Base-by-base conservation (phyloP, 2,113 vertebrate genomes). In the Onychostruthus taczanowskii region DNA sequence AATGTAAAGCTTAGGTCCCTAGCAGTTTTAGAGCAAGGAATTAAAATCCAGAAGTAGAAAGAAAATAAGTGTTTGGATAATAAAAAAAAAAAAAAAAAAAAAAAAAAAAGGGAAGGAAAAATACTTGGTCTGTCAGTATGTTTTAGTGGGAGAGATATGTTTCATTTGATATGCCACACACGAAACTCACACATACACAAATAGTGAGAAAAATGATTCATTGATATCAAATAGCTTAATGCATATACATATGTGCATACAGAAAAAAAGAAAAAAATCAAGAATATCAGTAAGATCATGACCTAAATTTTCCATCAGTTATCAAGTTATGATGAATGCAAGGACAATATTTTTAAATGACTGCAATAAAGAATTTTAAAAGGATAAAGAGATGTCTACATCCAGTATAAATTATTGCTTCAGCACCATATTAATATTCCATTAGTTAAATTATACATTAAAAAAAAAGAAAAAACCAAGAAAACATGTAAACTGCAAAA, bases 41-140 rank as follows among this genome's bases (percentile, higher is more conserved):
- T 28, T 44, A 84, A 70, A 30, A 39, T 7, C 4, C 14, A 58
- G 33, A 84, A 53, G 2, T 27, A 28, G 18, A 94, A 95, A 21
- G 8, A 27, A 80, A 89, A 76, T 24, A 68, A 68, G 52, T 16
- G 30, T 2, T 64, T 55, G 8, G 3, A 41, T 26, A 59, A 2
- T 3, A 15, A n/a, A 41, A 59, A 41, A 33, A 12, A 8, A 18
- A 4, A 5, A 55, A 20, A 4, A 26, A 11, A 8, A 18, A 4
- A 2, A 22, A 5, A 9, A 9, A 5, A 50, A 35, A 33, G 20
- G 5, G 16, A 47, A 44, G 6, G 22, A 13, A 26, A 64, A 35
- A 33, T 49, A 30, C 13, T 8, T 55, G 7, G 0, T 8, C 22
- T 44, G 2, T 47, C 10, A 20, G 13, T 59, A 37, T 12, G 0